These are phyloP conservation scores for Pedetes capensis DNA, from an alignment of 2,113 vertebrate species.

Conservation along the genomic window DNA sequence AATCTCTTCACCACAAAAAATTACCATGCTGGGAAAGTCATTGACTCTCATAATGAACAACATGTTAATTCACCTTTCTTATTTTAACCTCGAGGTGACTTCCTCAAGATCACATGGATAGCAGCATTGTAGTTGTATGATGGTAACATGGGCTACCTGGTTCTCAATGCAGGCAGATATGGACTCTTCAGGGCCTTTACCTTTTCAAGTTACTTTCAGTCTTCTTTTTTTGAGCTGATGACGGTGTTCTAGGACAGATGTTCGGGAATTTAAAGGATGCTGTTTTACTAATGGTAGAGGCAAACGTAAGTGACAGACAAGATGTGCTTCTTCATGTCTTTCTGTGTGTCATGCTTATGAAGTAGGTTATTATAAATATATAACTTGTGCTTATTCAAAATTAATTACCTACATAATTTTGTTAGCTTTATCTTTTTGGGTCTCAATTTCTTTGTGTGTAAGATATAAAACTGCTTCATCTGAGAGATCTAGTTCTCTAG, in stretches of 20 bases:
- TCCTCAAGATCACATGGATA: background rate
- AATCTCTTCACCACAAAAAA: background rate
- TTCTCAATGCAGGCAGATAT: background rate
- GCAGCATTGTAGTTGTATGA: background rate
- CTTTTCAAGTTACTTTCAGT: background rate
- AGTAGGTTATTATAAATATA: background rate
- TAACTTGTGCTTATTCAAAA: background rate
- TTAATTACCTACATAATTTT: background rate
- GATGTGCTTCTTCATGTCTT: background rate
- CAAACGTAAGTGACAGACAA: background rate
- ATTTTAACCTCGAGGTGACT: background rate
- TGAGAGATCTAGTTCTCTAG: background rate
- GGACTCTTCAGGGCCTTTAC: background rate
- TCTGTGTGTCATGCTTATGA: background rate
- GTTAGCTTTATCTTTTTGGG: background rate
- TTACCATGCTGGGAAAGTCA: background rate
- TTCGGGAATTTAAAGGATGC: background rate
- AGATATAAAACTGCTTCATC: background rate
- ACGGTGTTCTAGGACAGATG: background rate
- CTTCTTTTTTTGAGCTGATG: background rate
- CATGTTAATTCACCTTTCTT: background rate
- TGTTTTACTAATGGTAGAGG: background rate
- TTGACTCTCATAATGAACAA: background rate
- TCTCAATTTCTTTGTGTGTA: background rate
- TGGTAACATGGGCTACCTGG: background rate